phyloP scores from a whole-genome alignment of 2,113 vertebrate genomes.

The Stegastes partitus region DNA sequence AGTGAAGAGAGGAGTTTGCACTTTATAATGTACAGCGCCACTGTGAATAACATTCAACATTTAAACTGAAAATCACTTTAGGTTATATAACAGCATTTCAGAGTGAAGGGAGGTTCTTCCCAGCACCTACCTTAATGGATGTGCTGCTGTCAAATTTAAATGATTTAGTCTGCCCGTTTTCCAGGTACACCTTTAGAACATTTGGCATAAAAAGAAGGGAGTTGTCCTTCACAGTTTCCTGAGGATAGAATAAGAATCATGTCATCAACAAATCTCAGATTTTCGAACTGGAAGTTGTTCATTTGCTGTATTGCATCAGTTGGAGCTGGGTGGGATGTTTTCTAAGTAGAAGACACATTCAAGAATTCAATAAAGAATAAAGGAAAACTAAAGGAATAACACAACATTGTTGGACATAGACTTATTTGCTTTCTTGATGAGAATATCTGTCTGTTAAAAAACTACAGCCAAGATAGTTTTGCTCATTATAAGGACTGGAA shows the following conservation, averaged over 20 bases:
- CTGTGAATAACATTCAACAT: slow-evolving; percentile 44
- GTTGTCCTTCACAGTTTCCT: slow-evolving; percentile 99
- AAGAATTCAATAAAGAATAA: neutral
- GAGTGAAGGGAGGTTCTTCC: slow-evolving; percentile 17
- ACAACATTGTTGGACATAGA: neutral
- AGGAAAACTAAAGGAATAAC: slow-evolving; percentile 17
- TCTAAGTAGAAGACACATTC: slow-evolving; percentile 2
- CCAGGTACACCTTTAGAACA: slow-evolving; percentile 98
- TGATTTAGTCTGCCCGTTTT: slow-evolving; percentile 99
- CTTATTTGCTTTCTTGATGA: neutral
- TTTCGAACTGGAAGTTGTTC: neutral
- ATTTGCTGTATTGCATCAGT: neutral
- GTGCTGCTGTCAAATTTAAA: slow-evolving; percentile 98
- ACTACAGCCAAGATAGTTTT: neutral
- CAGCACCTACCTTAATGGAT: slow-evolving; percentile 93
- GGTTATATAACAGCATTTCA: slow-evolving; percentile 43
- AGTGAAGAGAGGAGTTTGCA: slow-evolving; percentile 14
- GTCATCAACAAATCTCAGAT: slow-evolving; percentile 20
- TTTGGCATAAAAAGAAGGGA: slow-evolving; percentile 99
- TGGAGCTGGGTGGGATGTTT: neutral
- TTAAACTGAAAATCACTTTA: slow-evolving; percentile 40
- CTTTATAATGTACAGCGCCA: slow-evolving; percentile 21
- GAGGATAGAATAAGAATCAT: slow-evolving; percentile 43
- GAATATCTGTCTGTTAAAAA: neutral
- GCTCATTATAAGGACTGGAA: slow-evolving; percentile 3